Percentiles rank a stretch among this genome's conserved stretches.
phyloP scores from a whole-genome alignment of 2,797 vertebrate genomes.

The Chrosomus eos region DNA sequence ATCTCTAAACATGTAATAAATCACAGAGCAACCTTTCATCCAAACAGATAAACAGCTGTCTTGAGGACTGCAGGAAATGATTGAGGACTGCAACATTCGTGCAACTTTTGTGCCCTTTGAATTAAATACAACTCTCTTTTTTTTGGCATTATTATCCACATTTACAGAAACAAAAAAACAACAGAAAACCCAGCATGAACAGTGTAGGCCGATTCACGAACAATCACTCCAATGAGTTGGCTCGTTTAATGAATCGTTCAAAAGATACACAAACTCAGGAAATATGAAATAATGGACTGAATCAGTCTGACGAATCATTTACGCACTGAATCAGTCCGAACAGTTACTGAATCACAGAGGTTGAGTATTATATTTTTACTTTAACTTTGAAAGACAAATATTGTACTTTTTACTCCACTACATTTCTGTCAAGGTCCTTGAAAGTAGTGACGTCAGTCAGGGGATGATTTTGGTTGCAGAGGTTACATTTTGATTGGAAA shows the following conservation, averaged over 20 bases:
- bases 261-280: not conserved
- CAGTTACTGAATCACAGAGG: not conserved
- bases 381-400: too few relatives aligned
- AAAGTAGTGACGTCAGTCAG: too few relatives aligned
- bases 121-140: not conserved
- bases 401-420: too few relatives aligned
- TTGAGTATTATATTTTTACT: too few relatives aligned
- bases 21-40: constrained; percentile 12
- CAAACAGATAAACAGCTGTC: constrained; percentile 4
- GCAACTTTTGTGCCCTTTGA: not conserved
- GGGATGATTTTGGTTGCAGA: too few relatives aligned
- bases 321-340: not conserved
- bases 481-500: too few relatives aligned
- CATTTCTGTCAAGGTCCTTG: too few relatives aligned
- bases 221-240: too few relatives aligned
- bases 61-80: constrained; percentile 23
- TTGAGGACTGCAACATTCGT: not conserved
- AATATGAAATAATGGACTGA: not conserved
- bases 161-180: not conserved
- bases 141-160: not conserved
- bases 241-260: not conserved
- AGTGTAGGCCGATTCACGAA: not conserved
- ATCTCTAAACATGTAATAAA: constrained; percentile 39
- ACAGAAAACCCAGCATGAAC: not conserved
- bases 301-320: not conserved